A percentile compares a stretch with the other conserved stretches of the same genome.
Evolutionary conservation across 37 sponge, comb jelly and placozoan genomes (phyloP).

Genomic region (Hormiphora californensis): DNA sequence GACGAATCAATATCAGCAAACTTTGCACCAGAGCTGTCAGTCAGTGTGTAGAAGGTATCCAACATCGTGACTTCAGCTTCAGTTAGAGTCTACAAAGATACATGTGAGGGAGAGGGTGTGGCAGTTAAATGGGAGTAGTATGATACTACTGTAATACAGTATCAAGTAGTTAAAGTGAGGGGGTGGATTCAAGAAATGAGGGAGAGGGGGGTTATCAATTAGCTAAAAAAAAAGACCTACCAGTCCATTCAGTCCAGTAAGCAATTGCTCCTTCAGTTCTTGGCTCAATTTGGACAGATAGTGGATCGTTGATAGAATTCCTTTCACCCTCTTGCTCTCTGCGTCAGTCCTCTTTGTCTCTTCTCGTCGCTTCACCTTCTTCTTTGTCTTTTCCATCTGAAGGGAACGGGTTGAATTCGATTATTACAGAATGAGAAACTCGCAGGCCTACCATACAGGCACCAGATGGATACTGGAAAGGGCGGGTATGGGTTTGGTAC

Average conservation of each 20-base stretch:
- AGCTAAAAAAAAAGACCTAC: no score
- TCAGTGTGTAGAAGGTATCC: constrained; percentile 5
- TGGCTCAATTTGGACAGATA: background rate
- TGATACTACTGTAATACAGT: no score
- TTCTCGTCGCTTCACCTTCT: constrained; percentile 16
- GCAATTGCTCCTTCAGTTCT: constrained; percentile 13
- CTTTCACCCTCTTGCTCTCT: constrained; percentile 16
- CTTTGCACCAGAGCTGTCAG: background rate
- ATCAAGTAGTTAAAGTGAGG: no score
- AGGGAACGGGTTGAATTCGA: no score
- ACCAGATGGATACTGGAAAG: no score
- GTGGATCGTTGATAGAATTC: constrained; percentile 26
- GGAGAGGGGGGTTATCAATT: no score
- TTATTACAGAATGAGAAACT: no score
- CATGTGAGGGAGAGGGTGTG: background rate
- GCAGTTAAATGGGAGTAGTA: background rate
- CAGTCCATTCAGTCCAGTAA: constrained; percentile 46
- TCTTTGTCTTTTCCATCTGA: constrained; percentile 43
- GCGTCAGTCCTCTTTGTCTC: background rate
- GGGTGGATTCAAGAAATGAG: no score
- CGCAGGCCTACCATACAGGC: no score
- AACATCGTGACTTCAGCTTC: constrained; percentile 25
- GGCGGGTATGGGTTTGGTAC: no score
- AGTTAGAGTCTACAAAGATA: constrained; percentile 13
- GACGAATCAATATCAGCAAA: constrained; percentile 4